These are phyloP conservation scores for Lithobates pipiens DNA, from an alignment of 2,797 vertebrate species.

Conservation along the genomic window DNA sequence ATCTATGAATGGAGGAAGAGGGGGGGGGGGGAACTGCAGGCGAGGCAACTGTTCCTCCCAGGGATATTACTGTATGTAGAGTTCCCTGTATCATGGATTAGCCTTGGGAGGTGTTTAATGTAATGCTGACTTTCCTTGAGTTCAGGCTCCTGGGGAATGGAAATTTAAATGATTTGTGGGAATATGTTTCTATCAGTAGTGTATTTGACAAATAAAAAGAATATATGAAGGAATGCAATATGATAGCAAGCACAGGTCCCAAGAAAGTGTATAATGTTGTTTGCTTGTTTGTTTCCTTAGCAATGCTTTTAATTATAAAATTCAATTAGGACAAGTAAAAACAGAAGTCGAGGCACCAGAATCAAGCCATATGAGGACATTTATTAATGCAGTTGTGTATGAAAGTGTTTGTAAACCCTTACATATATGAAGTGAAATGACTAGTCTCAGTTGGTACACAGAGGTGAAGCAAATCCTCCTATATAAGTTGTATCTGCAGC, in stretches of 20 bases:
- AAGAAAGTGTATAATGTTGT: no score
- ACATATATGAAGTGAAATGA: no score
- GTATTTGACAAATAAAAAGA: not conserved
- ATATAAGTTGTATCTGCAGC: no score
- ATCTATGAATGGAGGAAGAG: not conserved
- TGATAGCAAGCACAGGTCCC: not conserved
- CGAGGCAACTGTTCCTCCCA: not conserved
- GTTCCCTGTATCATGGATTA: constrained; percentile 4
- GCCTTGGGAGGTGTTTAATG: not conserved
- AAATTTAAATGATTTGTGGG: not conserved
- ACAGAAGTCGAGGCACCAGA: no score
- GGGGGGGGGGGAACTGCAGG: not conserved
- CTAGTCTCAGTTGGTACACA: no score
- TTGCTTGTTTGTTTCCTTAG: no score
- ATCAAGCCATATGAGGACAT: no score
- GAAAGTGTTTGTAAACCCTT: no score
- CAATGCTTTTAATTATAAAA: no score
- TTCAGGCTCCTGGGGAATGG: not conserved
- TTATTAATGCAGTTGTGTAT: no score
- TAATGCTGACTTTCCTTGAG: not conserved
- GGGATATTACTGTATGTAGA: not conserved
- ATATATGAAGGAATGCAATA: not conserved
- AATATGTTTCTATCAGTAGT: not conserved
- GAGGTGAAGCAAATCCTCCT: no score
- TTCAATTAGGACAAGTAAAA: no score